phyloP scores from a whole-genome alignment of 2,888 invertebrate species.

The Myopa tessellatipennis region DNA sequence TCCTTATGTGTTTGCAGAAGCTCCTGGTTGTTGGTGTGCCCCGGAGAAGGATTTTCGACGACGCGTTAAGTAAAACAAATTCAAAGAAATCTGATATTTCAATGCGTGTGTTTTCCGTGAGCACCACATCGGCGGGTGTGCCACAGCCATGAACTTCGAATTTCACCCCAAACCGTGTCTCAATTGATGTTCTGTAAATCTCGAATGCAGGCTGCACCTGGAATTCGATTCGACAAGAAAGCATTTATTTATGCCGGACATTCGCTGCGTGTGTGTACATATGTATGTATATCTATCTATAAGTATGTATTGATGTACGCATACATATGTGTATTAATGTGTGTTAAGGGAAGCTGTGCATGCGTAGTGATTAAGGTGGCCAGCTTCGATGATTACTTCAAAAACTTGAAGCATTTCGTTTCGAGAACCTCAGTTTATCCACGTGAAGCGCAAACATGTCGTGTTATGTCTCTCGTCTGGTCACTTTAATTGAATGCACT shows the following conservation, averaged over 20 bases:
- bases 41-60: slow-evolving; percentile 21
- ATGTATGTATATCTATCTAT: neutral
- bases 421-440: too few relatives aligned
- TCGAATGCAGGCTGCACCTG: slow-evolving; percentile 51
- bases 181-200: slow-evolving; percentile 20
- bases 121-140: slow-evolving; percentile 23
- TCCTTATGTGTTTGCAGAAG: slow-evolving; percentile 43
- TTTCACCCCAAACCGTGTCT: slow-evolving; percentile 36
- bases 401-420: too few relatives aligned
- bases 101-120: neutral
- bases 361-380: neutral
- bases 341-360: neutral
- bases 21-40: slow-evolving; percentile 6
- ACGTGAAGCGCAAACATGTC: too few relatives aligned
- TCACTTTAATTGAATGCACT: slow-evolving; percentile 3
- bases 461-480: neutral
- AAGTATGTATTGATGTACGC: neutral
- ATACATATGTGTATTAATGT: neutral
- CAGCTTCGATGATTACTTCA: too few relatives aligned
- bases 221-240: slow-evolving; percentile 46
- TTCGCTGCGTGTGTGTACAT: slow-evolving; percentile 4
- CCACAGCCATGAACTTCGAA: slow-evolving; percentile 24
- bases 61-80: slow-evolving; percentile 29
- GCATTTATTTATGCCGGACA: slow-evolving; percentile 46
- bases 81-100: slow-evolving; percentile 37